phyloP scores from a whole-genome alignment of 2,888 invertebrate species.

The Eilema sororculum region DNA sequence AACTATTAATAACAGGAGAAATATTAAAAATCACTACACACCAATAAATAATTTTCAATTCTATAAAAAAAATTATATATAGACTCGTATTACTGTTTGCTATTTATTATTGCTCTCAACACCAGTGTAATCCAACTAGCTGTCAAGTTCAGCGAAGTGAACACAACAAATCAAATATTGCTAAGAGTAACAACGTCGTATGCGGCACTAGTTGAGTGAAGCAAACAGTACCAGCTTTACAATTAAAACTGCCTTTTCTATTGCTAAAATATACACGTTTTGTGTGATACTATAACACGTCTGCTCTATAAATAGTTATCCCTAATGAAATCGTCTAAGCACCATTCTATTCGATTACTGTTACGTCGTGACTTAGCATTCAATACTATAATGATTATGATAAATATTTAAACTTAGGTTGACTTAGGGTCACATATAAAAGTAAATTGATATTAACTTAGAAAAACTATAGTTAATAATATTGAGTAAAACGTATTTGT shows the following conservation, averaged over 20 bases:
- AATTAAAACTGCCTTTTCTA: conserved; percentile 63
- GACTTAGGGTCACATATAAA: conserved; percentile 77
- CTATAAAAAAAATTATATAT: conserved; percentile 76
- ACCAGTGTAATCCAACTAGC: conserved; percentile 61
- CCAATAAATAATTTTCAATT: conserved; percentile 82
- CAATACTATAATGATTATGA: conserved; percentile 78
- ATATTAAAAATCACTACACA: conserved; percentile 84
- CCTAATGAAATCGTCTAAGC: conserved; percentile 84
- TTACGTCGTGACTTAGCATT: conserved; percentile 81
- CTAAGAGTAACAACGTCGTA: conserved; percentile 55
- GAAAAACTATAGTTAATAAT: conserved; percentile 71
- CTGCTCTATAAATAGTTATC: conserved; percentile 76
- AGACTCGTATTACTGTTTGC: conserved; percentile 65
- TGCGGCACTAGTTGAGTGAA: conserved; percentile 58
- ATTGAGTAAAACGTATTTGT: conserved; percentile 81
- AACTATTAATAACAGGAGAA: conserved; percentile 65
- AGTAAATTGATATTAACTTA: conserved; percentile 72
- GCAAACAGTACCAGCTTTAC: conserved; percentile 50
- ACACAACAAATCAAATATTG: conserved; percentile 59
- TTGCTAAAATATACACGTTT: conserved; percentile 67
- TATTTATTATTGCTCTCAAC: conserved; percentile 66
- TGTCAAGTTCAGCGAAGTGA: conserved; percentile 52
- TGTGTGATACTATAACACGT: conserved; percentile 67
- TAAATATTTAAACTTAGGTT: conserved; percentile 77
- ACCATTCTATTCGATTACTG: conserved; percentile 87